phyloP scores from a whole-genome alignment of 30 jellyfish, hydroid and myxozoan species.

The Chironex yamaguchii region DNA sequence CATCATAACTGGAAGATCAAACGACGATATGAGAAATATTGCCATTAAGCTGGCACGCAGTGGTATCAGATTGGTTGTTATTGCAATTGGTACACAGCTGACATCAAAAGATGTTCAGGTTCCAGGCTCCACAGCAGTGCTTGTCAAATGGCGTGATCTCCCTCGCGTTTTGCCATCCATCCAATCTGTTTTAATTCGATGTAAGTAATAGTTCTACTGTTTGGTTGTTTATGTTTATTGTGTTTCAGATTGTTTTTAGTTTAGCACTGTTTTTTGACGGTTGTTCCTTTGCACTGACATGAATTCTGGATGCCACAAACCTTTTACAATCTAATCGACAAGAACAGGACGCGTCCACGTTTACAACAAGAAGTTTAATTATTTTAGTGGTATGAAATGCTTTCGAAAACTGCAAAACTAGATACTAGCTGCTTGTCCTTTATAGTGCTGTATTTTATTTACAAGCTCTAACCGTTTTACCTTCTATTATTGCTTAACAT shows the following conservation, averaged over 20 bases:
- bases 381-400: too few relatives aligned
- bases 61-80: constrained; percentile 84
- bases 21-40: constrained; percentile 89
- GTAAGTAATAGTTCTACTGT: background rate
- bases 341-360: too few relatives aligned
- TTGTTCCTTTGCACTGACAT: too few relatives aligned
- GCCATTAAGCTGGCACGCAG: constrained; percentile 76
- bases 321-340: too few relatives aligned
- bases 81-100: constrained; percentile 87
- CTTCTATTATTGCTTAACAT: too few relatives aligned
- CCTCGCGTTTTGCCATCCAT: constrained; percentile 71
- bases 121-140: constrained; percentile 67
- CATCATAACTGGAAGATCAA: constrained; percentile 85
- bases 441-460: too few relatives aligned
- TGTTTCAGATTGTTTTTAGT: background rate
- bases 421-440: too few relatives aligned
- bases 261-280: too few relatives aligned
- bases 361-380: too few relatives aligned
- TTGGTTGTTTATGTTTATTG: background rate
- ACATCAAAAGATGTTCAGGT: constrained; percentile 77
- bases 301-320: too few relatives aligned
- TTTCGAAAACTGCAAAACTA: too few relatives aligned
- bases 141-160: constrained; percentile 79
- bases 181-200: constrained; percentile 47
- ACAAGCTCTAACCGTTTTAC: too few relatives aligned